Evolutionary conservation across 1,140 invertebrate species (phyloP).

Genomic region (Zaprionus davidi): DNA sequence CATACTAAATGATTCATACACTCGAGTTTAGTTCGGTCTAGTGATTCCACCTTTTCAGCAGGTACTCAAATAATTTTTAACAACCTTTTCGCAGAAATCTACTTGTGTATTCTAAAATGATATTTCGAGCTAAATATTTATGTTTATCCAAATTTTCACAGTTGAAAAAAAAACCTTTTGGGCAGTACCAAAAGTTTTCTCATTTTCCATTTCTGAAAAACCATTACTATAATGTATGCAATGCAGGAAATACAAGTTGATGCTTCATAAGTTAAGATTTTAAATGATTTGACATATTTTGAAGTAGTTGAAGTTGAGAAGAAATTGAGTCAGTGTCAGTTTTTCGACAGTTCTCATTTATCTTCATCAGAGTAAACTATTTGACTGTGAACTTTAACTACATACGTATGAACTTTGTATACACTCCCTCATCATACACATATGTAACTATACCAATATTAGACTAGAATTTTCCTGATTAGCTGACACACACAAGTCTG

Average conservation of each 20-base stretch:
- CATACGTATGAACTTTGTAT: background rate
- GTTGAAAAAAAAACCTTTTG: background rate
- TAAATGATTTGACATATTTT: constrained; percentile 13
- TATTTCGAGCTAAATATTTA: constrained; percentile 6
- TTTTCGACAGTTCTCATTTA: background rate
- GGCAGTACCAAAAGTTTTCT: background rate
- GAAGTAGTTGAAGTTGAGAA: background rate
- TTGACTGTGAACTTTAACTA: background rate
- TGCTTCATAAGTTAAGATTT: background rate
- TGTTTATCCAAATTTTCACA: constrained; percentile 3
- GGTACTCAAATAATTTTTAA: constrained; percentile 1
- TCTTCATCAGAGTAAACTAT: constrained; percentile 14
- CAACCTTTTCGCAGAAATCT: background rate
- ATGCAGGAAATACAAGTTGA: background rate
- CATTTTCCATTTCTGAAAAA: background rate
- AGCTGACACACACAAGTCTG: constrained; percentile 15
- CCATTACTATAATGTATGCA: background rate
- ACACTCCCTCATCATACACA: background rate
- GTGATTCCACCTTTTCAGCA: background rate
- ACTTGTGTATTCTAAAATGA: background rate
- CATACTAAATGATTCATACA: background rate
- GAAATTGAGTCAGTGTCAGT: background rate
- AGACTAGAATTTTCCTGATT: constrained; percentile 16
- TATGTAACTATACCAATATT: background rate
- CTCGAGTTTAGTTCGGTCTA: background rate